These are phyloP conservation scores for Microplitis demolitor DNA, from an alignment of 1,140 invertebrate genomes.

Conservation along the genomic window DNA sequence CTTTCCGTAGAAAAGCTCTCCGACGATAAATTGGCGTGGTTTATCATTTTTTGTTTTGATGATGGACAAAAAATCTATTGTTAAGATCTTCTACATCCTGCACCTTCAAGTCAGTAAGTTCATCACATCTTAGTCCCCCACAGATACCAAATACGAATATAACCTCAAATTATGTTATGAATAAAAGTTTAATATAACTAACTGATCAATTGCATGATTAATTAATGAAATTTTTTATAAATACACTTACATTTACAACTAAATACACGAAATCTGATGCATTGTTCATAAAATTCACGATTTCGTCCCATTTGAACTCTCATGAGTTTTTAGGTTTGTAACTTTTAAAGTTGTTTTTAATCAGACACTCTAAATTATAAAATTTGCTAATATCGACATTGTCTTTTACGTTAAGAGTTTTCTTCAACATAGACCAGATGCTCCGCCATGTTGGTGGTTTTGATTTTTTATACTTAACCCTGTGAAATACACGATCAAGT, in stretches of 20 bases:
- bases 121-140: background rate
- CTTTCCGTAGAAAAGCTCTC: conserved; percentile 7
- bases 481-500: background rate
- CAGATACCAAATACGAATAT: background rate
- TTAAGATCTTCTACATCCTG: background rate
- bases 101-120: background rate
- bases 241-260: no score
- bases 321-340: no score
- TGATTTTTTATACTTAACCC: background rate
- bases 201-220: no score
- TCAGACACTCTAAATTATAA: background rate
- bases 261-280: no score
- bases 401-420: background rate
- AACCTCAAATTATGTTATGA: background rate
- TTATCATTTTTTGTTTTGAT: conserved; percentile 6
- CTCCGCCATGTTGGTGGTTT: background rate
- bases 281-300: no score
- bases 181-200: no score
- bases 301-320: no score
- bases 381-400: background rate
- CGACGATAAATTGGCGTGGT: conserved; percentile 10
- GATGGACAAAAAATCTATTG: background rate
- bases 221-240: no score
- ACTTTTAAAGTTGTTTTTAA: no score
- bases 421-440: background rate